Evolutionary conservation across 2,888 invertebrate species (phyloP), one percentile per base, ranked within the genome.

Genomic region (Spodoptera exigua): DNA sequence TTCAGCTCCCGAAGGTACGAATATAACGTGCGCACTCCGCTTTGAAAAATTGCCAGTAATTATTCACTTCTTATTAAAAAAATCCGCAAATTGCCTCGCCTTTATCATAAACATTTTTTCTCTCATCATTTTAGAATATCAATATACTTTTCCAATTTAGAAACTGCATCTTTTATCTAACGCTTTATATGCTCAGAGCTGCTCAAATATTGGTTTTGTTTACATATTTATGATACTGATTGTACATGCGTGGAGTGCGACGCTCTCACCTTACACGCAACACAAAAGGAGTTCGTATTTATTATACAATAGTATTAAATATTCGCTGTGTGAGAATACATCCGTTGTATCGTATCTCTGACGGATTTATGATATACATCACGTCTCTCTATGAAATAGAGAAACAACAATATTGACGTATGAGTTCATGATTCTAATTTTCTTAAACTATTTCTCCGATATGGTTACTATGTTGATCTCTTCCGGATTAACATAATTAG

Each of bases 221-320:
- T 62, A 62, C 68, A 67, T 72, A 72, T 72, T 57, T 72, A 72
- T 71, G 44, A 52, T 18, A 47, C 40, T 44, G 45, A 66, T 67
- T 61, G 59, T 72, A 54, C 41, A 71, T 49, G 57, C 44, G 58
- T 61, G 43, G 62, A 55, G 61, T 39, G 37, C 41, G 46, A 57
- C 12, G 36, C 54, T 52, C 53, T 41, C 45, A 43, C 51, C 47
- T 41, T 41, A 51, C 58, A 51, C 46, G 36, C 54, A 47, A 49
- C 43, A 60, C 60, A 72, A 63, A 59, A 47, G 53, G 13, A 52
- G 17, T 45, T 48, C 48, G 37, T 69, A 73, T 69, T 55, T 69
- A 56, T 69, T 69, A 56, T 73, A 73, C 68, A 61, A 61, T 45
- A 61, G 52, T 67, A 68, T 65, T 70, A 74, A 47, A 59, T 41